Evolutionary conservation across 92 coral and sea anemone species (phyloP).

Genomic region (Scolanthus callimorphus): DNA sequence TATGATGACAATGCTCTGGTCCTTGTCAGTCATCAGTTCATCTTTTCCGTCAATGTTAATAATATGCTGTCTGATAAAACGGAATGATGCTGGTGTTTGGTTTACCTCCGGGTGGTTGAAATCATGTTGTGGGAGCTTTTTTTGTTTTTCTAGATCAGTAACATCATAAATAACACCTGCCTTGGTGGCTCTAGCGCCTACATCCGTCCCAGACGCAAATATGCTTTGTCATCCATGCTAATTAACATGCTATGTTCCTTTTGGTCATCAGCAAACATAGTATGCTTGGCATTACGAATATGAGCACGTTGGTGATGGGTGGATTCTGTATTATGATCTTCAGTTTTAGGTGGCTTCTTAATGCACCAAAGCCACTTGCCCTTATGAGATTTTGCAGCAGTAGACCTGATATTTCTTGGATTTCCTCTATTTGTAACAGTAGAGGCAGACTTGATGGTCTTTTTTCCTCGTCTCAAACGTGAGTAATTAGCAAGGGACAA

Average conservation of each 20-base stretch:
- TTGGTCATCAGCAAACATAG: constrained; percentile 16
- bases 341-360: constrained; percentile 46
- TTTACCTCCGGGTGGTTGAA: constrained; percentile 29
- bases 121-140: constrained; percentile 28
- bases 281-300: constrained; percentile 22
- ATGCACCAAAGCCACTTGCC: constrained; percentile 45
- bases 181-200: constrained; percentile 41
- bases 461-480: constrained; percentile 17
- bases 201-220: constrained; percentile 35
- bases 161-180: constrained; percentile 30
- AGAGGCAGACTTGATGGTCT: constrained; percentile 32
- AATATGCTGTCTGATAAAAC: constrained; percentile 31
- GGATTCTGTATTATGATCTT: constrained; percentile 28
- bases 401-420: constrained; percentile 32
- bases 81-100: constrained; percentile 35
- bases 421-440: constrained; percentile 38
- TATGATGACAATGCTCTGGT: constrained; percentile 31
- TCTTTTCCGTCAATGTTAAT: constrained; percentile 27
- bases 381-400: constrained; percentile 31
- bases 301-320: constrained; percentile 49
- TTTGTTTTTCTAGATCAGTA: constrained; percentile 11
- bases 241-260: constrained; percentile 23
- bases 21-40: constrained; percentile 20
- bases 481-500: constrained; percentile 31
- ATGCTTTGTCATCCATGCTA: constrained; percentile 54